These are phyloP conservation scores for Aquatica leii DNA, from an alignment of 2,888 invertebrate genomes.

Conservation along the genomic window DNA sequence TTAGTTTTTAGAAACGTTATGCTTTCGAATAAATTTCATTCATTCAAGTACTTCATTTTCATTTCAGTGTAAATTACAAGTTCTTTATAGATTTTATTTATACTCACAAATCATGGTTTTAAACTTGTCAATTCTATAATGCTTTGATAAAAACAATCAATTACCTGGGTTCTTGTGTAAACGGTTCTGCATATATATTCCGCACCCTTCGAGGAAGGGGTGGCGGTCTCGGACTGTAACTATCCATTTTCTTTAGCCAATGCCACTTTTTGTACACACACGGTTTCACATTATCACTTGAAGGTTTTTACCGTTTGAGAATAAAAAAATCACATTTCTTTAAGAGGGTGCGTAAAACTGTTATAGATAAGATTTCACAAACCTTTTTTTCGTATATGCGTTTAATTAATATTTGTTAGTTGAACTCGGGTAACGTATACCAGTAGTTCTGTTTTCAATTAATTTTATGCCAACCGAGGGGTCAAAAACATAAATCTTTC, in stretches of 20 bases:
- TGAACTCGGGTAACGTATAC: conserved; percentile 11
- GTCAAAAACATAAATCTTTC: conserved; percentile 34
- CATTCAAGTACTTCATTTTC: too few relatives aligned
- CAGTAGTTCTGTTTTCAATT: conserved; percentile 30
- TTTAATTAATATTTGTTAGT: conserved; percentile 15
- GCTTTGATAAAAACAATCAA: conserved; percentile 7
- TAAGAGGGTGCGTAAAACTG: not conserved
- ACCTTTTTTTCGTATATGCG: not conserved
- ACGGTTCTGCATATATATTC: conserved; percentile 73
- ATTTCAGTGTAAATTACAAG: too few relatives aligned
- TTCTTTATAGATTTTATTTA: too few relatives aligned
- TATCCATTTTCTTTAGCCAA: conserved; percentile 63
- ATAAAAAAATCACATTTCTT: conserved; percentile 18
- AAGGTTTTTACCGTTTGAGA: conserved; percentile 10
- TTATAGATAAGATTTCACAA: not conserved
- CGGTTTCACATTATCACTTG: conserved; percentile 53
- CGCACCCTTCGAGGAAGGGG: conserved; percentile 70
- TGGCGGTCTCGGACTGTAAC: conserved; percentile 71
- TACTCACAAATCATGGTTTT: too few relatives aligned
- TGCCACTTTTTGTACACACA: conserved; percentile 37
- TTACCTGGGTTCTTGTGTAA: conserved; percentile 65
- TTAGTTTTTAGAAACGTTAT: too few relatives aligned
- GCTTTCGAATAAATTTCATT: too few relatives aligned
- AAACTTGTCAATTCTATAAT: too few relatives aligned
- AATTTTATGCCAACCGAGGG: conserved; percentile 21